Evolutionary conservation across 2,888 invertebrate species (phyloP).

Genomic region (Ormia ochracea): DNA sequence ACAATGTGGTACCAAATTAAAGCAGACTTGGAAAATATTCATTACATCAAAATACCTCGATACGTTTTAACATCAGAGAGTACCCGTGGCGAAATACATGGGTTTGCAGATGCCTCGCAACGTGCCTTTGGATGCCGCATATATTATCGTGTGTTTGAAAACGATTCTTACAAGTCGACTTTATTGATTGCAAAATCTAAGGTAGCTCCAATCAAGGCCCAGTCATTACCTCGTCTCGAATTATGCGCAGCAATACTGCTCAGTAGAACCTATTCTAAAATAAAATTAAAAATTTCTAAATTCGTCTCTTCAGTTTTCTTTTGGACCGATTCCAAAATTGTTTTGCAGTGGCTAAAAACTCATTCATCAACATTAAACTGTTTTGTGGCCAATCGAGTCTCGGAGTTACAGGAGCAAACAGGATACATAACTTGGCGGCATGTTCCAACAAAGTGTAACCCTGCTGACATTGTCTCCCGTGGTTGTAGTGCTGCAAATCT

Average conservation of each 20-base stretch:
- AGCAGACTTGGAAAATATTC: no score
- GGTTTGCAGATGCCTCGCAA: conserved; percentile 29
- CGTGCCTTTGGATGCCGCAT: conserved; percentile 44
- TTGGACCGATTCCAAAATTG: conserved; percentile 29
- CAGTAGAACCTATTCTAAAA: conserved; percentile 28
- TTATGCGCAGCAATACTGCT: conserved; percentile 57
- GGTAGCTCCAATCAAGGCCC: conserved; percentile 56
- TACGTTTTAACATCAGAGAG: background rate
- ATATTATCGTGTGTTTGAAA: conserved; percentile 14
- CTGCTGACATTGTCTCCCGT: background rate
- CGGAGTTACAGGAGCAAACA: conserved; percentile 33
- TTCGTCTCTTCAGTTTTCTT: conserved; percentile 10
- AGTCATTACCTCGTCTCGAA: conserved; percentile 58
- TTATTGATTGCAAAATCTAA: conserved; percentile 58
- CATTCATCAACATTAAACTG: conserved; percentile 45
- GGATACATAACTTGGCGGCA: conserved; percentile 29
- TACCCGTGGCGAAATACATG: conserved; percentile 44
- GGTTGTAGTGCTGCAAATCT: background rate
- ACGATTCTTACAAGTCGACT: background rate
- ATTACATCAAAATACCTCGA: conserved; percentile 21
- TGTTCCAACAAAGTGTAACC: background rate
- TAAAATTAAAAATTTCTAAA: conserved; percentile 1
- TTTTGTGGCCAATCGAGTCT: no score
- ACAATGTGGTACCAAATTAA: no score
- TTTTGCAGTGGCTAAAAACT: conserved; percentile 4